Evolutionary conservation across 1,140 invertebrate species (phyloP), one percentile per base, ranked within the genome.

Genomic region (Drosophila malerkotliana): DNA sequence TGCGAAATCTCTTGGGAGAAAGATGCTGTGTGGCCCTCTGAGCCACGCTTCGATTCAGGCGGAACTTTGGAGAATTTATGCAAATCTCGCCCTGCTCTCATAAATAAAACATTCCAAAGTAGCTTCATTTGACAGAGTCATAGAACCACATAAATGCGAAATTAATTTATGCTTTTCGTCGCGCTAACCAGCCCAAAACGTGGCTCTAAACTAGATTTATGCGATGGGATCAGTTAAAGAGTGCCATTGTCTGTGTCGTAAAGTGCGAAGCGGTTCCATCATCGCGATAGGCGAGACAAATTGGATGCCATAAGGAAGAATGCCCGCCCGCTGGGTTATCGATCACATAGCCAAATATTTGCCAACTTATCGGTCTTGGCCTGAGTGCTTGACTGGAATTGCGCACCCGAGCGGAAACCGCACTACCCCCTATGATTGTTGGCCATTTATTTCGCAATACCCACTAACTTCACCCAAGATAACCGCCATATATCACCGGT

Each of bases 41-140:
- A 9, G 24, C 15, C 47, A 18, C 32, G 14, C 30, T 39, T 30
- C 28, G 44, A 8, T 45, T 64, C 47, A 34, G n/a, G 18, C 69
- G 56, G 51, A 69, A 57, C 51, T 56, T 69, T 69, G 41, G 34
- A 51, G 44, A 73, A 63, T 63, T 73, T 73, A 73, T 73, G 58
- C 58, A 73, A 73, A 73, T 73, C 28, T 64, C 6, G 41, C n/a
- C 21, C 54, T 41, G 66, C 57, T 56, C 63, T 72, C 73, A 85
- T 84, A 80, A 84, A 85, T 84, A 69, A 84, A 85, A 73, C 67
- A 84, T 79, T 51, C 55, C 45, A 4, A 67, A 51, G 24, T 24
- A 18, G 41, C 47, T 73, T 63, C 34, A 34, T 47, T 51, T 14
- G 32, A 21, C 41, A 18, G 41, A 44, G 41, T 18, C 15, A 49